phyloP scores from a whole-genome alignment of 2,113 vertebrate genomes.

The Dipodomys ordii region DNA sequence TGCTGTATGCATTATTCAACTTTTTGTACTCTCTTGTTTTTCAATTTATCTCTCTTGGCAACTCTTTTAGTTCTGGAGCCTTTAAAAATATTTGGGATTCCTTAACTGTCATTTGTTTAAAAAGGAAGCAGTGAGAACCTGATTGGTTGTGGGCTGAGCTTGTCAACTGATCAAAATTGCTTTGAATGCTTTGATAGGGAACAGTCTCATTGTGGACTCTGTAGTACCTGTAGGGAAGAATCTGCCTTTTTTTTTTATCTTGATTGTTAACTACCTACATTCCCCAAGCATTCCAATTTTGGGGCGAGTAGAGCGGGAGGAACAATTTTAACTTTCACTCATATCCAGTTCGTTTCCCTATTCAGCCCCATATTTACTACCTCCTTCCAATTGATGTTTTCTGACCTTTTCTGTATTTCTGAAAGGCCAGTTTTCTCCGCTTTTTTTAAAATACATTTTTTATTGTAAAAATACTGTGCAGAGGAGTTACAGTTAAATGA shows the following conservation, averaged over 20 bases:
- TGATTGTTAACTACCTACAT: not conserved
- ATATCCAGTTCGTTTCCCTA: not conserved
- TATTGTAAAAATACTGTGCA: too few species aligned
- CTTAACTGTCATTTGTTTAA: slow-evolving; percentile 38
- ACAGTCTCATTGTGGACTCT: too few species aligned
- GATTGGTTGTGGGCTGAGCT: not conserved
- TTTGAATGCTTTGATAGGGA: not conserved
- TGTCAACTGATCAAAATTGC: not conserved
- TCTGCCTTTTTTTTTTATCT: not conserved
- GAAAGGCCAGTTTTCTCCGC: not conserved
- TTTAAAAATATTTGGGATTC: not conserved
- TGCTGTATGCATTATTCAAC: slow-evolving; percentile 6
- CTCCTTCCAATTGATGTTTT: not conserved
- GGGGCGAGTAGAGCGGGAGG: not conserved
- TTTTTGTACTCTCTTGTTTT: not conserved
- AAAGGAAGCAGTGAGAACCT: not conserved
- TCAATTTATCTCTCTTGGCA: not conserved
- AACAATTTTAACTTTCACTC: not conserved
- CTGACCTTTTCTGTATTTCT: slow-evolving; percentile 30
- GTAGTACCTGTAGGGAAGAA: not conserved
- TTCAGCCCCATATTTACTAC: not conserved
- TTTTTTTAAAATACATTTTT: too few species aligned
- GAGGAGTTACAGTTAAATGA: too few species aligned
- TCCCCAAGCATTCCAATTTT: not conserved
- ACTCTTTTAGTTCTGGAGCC: not conserved